Evolutionary conservation across 2,888 invertebrate species (phyloP), one percentile per base, ranked within the genome.

Genomic region (Ophion obscuratus): DNA sequence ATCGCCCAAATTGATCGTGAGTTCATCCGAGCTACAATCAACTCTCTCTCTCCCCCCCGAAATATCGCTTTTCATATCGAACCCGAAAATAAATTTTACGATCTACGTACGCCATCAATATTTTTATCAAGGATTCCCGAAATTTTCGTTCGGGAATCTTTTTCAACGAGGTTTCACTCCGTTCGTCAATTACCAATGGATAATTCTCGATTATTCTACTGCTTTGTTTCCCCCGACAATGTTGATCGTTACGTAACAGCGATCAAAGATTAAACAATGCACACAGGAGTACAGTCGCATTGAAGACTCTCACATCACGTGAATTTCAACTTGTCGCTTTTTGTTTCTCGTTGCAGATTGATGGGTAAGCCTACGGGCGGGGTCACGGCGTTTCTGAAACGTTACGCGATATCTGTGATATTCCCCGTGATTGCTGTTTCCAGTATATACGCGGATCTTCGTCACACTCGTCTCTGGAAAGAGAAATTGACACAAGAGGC

Each of bases 391-490:
- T 93, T 96, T 88, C 92, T 96, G 84, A 95, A 94, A 89, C 95
- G 95, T 92, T 97, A 97, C 95, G 94, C 96, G 88, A 94, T 96
- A 90, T 96, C 96, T 90, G 95, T 97, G 87, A 91, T 96, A 83
- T 96, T 97, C 92, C 98, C 98, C 20, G 94, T 95, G 57, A 87
- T 96, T 88, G 92, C 96, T 81, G 94, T 92, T 44, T 91, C 94
- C 31, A 91, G 95, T 2, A 97, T 98, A 91, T 97, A 95, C 94
- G 95, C 96, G 6, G 98, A 98, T 93, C 97, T 96, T 95, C 95
- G 94, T 80, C 96, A 96, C 90, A 98, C 98, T 0, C 96, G 95
- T 89, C 94, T 95, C 94, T 98, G 97, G 96, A 98, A 98, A 92
- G 92, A 94, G 84, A 89, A 88, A 47, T 77, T 86, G 91, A 85